phyloP scores from a whole-genome alignment of 2,888 invertebrate genomes.

The Erynnis tages region DNA sequence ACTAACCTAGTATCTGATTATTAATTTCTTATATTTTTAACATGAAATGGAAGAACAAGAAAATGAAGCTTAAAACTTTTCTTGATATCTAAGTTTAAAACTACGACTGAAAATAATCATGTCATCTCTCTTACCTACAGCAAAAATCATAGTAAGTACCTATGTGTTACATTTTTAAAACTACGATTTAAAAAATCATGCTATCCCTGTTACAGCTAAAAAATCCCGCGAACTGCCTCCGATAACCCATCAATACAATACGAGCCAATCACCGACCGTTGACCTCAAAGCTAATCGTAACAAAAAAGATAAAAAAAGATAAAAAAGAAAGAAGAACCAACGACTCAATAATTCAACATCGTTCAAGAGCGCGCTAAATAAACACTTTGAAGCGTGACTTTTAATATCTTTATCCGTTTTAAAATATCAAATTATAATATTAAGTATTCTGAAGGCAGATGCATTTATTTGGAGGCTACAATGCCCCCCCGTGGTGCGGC shows the following conservation, averaged over 20 bases:
- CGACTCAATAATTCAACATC: constrained; percentile 64
- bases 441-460: constrained; percentile 66
- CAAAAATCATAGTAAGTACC: too few species aligned
- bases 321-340: constrained; percentile 39
- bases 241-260: constrained; percentile 4
- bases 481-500: constrained; percentile 60
- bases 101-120: too few species aligned
- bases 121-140: too few species aligned
- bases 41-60: too few species aligned
- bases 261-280: constrained; percentile 24
- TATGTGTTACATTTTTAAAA: neutral
- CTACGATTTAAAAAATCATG: neutral
- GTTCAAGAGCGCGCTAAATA: constrained; percentile 66
- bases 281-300: constrained; percentile 24
- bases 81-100: too few species aligned
- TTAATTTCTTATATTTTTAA: too few species aligned
- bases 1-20: too few species aligned
- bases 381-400: constrained; percentile 76
- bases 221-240: constrained; percentile 6
- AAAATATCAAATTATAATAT: constrained; percentile 82
- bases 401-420: constrained; percentile 79
- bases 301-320: constrained; percentile 16
- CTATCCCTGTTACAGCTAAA: neutral
- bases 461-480: constrained; percentile 72
- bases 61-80: too few species aligned